Evolutionary conservation across 1,140 invertebrate species (phyloP).

Genomic region (fruit fly (Drosophila melanogaster)): Release_6_plus_ISO1_MT NT_033777.3:27457001-27457500

Average conservation of each 20-base stretch:
- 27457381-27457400: slow-evolving; percentile 17
- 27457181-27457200: slow-evolving; percentile 15
- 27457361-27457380: slow-evolving; percentile 5
- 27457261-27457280: slow-evolving; percentile 24
- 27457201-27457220: slow-evolving; percentile 26
- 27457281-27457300: slow-evolving; percentile 12
- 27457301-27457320: slow-evolving; percentile 47
- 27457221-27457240: slow-evolving; percentile 5
- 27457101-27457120: slow-evolving; percentile 8
- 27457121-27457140: not conserved
- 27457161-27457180: slow-evolving; percentile 14
- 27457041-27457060: slow-evolving; percentile 19
- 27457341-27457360: slow-evolving; percentile 5
- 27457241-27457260: not conserved
- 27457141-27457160: slow-evolving; percentile 35
- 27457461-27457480: slow-evolving; percentile 31
- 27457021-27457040: slow-evolving; percentile 26
- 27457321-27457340: slow-evolving; percentile 27
- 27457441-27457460: slow-evolving; percentile 14
- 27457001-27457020: slow-evolving; percentile 64
- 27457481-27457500: slow-evolving; percentile 58
- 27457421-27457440: slow-evolving; percentile 14
- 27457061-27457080: slow-evolving; percentile 64
- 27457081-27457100: slow-evolving; percentile 31
- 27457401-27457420: slow-evolving; percentile 5